phyloP scores from a whole-genome alignment of 2,888 invertebrate genomes.

The Exocentrus adspersus region DNA sequence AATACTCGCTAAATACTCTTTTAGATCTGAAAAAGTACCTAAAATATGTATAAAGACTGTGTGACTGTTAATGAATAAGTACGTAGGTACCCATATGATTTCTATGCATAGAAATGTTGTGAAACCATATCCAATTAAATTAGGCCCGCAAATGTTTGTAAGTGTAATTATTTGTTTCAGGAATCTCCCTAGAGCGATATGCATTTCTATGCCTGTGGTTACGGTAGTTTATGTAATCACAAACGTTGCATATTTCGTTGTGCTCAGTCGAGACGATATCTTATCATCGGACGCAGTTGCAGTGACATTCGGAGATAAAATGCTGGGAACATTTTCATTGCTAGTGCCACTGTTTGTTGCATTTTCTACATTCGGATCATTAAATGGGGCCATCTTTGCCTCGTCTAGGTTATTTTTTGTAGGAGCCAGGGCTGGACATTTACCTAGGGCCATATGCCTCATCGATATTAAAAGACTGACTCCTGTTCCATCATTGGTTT shows the following conservation, averaged over 20 bases:
- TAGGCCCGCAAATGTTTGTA: too few species aligned
- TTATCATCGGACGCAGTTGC: slow-evolving; percentile 95
- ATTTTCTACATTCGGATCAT: slow-evolving; percentile 90
- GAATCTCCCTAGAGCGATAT: slow-evolving; percentile 93
- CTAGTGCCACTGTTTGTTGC: slow-evolving; percentile 95
- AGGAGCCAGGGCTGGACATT: slow-evolving; percentile 89
- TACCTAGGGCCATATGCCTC: slow-evolving; percentile 83
- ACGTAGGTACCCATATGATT: too few species aligned
- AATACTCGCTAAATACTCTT: too few species aligned
- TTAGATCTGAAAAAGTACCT: too few species aligned
- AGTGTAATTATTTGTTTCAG: slow-evolving; percentile 67
- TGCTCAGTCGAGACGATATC: slow-evolving; percentile 84
- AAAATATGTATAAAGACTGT: too few species aligned
- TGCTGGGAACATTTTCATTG: slow-evolving; percentile 81
- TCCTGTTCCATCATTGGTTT: slow-evolving; percentile 83
- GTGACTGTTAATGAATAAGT: too few species aligned
- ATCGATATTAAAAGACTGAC: slow-evolving; percentile 81
- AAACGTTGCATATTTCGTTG: slow-evolving; percentile 89
- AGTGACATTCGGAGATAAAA: slow-evolving; percentile 88
- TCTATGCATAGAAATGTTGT: too few species aligned
- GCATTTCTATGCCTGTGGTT: slow-evolving; percentile 89
- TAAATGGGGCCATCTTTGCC: slow-evolving; percentile 95
- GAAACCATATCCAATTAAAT: too few species aligned
- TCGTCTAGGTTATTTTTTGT: slow-evolving; percentile 93
- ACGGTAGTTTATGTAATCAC: slow-evolving; percentile 89